Evolutionary conservation across 1,140 invertebrate species (phyloP).

Genomic region (Chymomyza costata): DNA sequence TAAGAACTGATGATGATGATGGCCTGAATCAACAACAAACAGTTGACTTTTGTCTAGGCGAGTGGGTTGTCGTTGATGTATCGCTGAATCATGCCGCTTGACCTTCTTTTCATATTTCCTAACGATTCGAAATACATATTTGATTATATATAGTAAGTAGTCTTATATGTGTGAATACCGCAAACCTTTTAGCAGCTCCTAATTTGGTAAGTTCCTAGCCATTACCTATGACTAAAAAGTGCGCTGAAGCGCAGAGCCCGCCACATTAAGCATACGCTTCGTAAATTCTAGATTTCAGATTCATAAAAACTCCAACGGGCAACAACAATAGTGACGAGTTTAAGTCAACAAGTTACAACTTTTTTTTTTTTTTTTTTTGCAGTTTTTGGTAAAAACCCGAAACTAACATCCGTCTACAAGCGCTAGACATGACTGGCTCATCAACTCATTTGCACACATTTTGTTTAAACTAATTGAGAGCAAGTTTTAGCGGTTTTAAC

Average conservation of each 20-base stretch:
- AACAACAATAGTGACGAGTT: slow-evolving; percentile 29
- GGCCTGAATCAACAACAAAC: slow-evolving; percentile 33
- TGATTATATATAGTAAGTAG: no score
- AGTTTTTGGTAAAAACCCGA: slow-evolving; percentile 37
- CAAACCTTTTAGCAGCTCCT: slow-evolving; percentile 30
- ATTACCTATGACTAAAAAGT: slow-evolving; percentile 8
- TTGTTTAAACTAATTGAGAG: no score
- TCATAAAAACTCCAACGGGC: no score
- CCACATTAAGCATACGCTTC: slow-evolving; percentile 22
- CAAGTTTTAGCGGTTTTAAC: no score
- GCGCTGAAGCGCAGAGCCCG: slow-evolving; percentile 15
- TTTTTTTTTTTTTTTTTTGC: no score
- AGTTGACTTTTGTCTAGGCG: slow-evolving; percentile 5
- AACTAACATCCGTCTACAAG: slow-evolving; percentile 46
- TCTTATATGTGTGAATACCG: no score
- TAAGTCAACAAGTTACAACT: slow-evolving; percentile 20
- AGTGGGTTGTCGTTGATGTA: slow-evolving; percentile 22
- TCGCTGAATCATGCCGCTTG: slow-evolving; percentile 38
- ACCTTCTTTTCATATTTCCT: slow-evolving; percentile 34
- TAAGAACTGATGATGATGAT: slow-evolving; percentile 45
- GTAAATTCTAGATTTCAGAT: slow-evolving; percentile 44
- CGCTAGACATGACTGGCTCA: slow-evolving; percentile 4
- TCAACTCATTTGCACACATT: no score
- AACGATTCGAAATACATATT: slow-evolving; percentile 26
- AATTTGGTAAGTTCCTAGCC: slow-evolving; percentile 13